Percentiles rank a stretch among this genome's conserved stretches.
phyloP scores from a whole-genome alignment of 2,113 vertebrate genomes.

The Sebastes fasciatus region DNA sequence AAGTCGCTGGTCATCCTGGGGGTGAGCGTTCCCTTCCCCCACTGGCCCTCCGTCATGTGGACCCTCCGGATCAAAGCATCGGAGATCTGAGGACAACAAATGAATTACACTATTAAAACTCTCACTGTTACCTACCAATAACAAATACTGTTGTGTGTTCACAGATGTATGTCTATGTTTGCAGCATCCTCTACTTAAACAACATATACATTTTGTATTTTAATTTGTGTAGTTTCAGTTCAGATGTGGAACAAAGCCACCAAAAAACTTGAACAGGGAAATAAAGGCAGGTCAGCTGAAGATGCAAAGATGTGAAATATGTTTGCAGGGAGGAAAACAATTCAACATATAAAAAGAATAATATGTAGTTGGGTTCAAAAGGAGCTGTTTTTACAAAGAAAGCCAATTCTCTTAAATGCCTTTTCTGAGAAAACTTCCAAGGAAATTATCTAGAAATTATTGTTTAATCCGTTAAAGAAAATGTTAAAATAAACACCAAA shows the following conservation, averaged over 20 bases:
- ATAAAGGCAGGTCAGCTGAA: not conserved
- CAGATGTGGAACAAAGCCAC: no score
- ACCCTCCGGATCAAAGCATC: conserved; percentile 97
- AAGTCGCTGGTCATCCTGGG: conserved; percentile 98
- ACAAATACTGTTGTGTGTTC: not conserved
- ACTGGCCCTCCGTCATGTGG: conserved; percentile 96
- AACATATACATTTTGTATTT: no score
- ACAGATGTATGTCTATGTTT: no score
- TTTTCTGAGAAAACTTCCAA: not conserved
- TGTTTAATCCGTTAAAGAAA: not conserved
- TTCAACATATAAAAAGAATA: not conserved
- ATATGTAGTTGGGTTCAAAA: not conserved
- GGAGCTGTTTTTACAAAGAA: not conserved
- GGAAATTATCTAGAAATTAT: not conserved
- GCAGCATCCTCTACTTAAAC: no score
- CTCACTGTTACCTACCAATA: not conserved
- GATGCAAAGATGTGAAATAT: not conserved
- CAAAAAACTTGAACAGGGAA: not conserved
- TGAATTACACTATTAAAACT: no score
- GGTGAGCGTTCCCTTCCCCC: conserved; percentile 96
- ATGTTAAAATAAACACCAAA: not conserved
- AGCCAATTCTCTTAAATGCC: not conserved
- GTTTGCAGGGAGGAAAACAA: not conserved
- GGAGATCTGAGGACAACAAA: conserved; percentile 88
- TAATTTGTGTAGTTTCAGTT: no score